Percentiles rank a stretch among this genome's conserved stretches.
Evolutionary conservation across 2,888 invertebrate species (phyloP).

Genomic region (Hybos culiciformis): DNA sequence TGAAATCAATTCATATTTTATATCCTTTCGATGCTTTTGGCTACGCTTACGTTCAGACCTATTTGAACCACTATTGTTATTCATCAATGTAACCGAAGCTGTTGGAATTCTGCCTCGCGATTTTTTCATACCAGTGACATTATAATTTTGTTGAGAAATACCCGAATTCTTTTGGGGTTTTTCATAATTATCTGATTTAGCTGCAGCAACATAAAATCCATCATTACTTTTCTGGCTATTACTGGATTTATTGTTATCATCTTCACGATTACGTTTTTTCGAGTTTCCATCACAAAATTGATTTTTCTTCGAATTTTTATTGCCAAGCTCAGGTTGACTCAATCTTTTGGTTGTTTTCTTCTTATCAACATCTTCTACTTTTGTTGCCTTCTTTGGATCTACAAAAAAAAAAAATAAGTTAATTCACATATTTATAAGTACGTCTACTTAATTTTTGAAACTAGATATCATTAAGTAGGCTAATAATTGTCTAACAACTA

Average conservation of each 20-base stretch:
- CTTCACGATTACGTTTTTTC: slow-evolving; percentile 10
- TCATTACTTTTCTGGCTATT: slow-evolving; percentile 14
- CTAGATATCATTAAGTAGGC: no score
- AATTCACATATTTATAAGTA: no score
- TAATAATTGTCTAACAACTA: no score
- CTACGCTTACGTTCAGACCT: slow-evolving; percentile 33
- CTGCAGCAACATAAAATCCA: slow-evolving; percentile 21
- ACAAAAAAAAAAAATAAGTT: no score
- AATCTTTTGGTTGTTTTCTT: no score
- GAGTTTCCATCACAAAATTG: slow-evolving; percentile 3
- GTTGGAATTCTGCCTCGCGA: slow-evolving; percentile 2
- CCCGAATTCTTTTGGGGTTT: slow-evolving; percentile 21
- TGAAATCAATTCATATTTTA: slow-evolving; percentile 38
- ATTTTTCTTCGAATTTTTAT: slow-evolving; percentile 1
- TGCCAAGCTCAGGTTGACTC: background rate
- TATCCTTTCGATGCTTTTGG: slow-evolving; percentile 18
- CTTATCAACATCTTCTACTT: no score
- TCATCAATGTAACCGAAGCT: slow-evolving; percentile 5
- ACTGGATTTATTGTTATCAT: slow-evolving; percentile 5
- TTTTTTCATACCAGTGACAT: slow-evolving; percentile 8
- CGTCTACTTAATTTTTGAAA: no score
- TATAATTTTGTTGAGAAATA: slow-evolving; percentile 4
- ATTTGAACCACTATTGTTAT: slow-evolving; percentile 8
- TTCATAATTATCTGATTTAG: slow-evolving; percentile 36
- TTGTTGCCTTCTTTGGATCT: no score